These are phyloP conservation scores for Coracopsis vasa DNA, from an alignment of 2,113 vertebrate species.

Conservation along the genomic window DNA sequence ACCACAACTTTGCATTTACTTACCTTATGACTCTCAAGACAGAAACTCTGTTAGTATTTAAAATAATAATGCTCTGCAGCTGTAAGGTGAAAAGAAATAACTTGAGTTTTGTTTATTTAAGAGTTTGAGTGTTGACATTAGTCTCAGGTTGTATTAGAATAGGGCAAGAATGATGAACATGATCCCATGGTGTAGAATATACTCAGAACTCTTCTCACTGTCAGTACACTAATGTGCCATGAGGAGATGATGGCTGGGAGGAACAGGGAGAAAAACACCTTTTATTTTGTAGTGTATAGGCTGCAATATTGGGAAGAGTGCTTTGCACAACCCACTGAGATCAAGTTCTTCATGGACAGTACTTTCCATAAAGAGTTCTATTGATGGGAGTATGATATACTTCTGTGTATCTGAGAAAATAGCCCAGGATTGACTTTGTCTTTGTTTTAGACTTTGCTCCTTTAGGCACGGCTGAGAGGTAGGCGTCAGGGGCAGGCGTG, in stretches of 20 bases:
- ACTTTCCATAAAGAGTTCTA: neutral
- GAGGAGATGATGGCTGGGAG: neutral
- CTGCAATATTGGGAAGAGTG: neutral
- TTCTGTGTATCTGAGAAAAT: neutral
- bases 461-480: neutral
- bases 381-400: neutral
- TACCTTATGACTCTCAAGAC: neutral
- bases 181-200: neutral
- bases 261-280: neutral
- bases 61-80: neutral
- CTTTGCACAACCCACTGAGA: neutral
- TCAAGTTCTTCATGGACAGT: neutral
- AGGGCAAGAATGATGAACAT: neutral
- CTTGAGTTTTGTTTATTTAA: neutral
- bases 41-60: neutral
- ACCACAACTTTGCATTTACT: neutral
- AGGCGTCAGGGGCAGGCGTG: fast-evolving
- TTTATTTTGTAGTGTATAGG: neutral
- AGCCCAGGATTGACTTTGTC: neutral
- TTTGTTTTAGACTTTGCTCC: neutral
- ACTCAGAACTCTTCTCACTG: neutral
- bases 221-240: neutral
- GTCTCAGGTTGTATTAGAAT: neutral
- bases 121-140: neutral
- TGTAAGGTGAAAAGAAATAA: neutral